A percentile compares a stretch with the other conserved stretches of the same genome.
Conservation (phyloP, 2,888 invertebrate genomes). For the Pseudococcus viburni region DNA sequence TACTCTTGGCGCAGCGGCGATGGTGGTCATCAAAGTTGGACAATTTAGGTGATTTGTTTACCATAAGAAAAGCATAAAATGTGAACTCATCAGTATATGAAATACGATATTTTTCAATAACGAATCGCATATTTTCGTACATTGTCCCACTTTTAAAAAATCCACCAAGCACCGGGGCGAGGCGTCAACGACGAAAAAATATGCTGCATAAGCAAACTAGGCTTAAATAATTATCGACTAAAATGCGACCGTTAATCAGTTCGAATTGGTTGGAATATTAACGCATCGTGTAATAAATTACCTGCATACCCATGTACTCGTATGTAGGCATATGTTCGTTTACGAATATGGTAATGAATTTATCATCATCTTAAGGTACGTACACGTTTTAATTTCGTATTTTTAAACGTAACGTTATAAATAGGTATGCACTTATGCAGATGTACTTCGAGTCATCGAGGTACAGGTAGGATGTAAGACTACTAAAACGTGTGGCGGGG, state of each 20-base stretch:
- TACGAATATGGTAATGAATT: constrained; percentile 28
- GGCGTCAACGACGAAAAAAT: not conserved
- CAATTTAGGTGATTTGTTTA: constrained; percentile 11
- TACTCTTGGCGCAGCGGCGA: no score
- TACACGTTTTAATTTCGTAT: not conserved
- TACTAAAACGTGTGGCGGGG: no score
- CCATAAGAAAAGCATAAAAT: not conserved
- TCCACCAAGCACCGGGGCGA: not conserved
- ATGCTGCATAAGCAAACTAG: not conserved
- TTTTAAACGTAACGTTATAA: not conserved
- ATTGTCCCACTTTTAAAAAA: not conserved
- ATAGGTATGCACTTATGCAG: no score
- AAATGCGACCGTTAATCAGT: constrained; percentile 18
- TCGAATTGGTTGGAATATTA: constrained; percentile 20
- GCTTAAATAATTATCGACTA: constrained; percentile 42
- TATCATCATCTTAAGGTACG: constrained; percentile 31
- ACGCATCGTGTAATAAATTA: not conserved
- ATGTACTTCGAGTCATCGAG: no score
- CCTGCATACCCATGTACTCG: not conserved
- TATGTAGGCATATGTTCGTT: not conserved
- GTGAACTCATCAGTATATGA: constrained; percentile 34
- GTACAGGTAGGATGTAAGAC: no score
- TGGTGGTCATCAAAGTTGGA: not conserved
- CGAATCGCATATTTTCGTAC: not conserved
- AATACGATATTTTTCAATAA: constrained; percentile 37